Conservation (phyloP, 35 echinoderm and acorn worm genomes). For the Holothuria glaberrima region DNA sequence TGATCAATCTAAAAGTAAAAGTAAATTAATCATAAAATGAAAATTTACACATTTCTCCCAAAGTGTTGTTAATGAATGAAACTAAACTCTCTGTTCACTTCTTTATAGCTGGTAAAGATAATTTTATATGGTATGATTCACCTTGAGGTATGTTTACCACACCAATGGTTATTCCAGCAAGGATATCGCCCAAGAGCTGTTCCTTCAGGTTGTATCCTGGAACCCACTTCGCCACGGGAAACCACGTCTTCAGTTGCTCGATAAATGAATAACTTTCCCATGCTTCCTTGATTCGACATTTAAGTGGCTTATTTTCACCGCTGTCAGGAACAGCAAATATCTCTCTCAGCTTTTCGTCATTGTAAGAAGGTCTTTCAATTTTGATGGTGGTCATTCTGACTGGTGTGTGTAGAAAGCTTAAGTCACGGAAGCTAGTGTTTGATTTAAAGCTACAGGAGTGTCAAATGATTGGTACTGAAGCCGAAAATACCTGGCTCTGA, state of each 20-base stretch:
- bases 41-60: too few relatives aligned
- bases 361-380: constrained; percentile 6
- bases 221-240: constrained; percentile 16
- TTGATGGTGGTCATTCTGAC: not conserved
- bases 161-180: constrained; percentile 46
- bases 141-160: constrained; percentile 41
- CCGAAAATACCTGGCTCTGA: too few relatives aligned
- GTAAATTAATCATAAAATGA: too few relatives aligned
- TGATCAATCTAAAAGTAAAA: too few relatives aligned
- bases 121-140: not conserved
- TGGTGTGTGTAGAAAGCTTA: too few relatives aligned
- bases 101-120: too few relatives aligned
- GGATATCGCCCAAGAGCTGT: not conserved
- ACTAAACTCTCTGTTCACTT: too few relatives aligned
- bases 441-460: too few relatives aligned
- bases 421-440: too few relatives aligned
- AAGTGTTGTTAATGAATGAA: too few relatives aligned
- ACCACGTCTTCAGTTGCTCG: constrained; percentile 31
- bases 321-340: not conserved
- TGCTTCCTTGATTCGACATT: not conserved
- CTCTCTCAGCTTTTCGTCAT: not conserved
- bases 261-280: constrained; percentile 17
- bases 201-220: not conserved
- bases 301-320: not conserved
- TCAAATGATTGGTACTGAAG: too few relatives aligned